Percentiles rank a stretch among this genome's conserved stretches.
Conservation (phyloP, 2,113 vertebrate species). For the Crotalus tigris region DNA sequence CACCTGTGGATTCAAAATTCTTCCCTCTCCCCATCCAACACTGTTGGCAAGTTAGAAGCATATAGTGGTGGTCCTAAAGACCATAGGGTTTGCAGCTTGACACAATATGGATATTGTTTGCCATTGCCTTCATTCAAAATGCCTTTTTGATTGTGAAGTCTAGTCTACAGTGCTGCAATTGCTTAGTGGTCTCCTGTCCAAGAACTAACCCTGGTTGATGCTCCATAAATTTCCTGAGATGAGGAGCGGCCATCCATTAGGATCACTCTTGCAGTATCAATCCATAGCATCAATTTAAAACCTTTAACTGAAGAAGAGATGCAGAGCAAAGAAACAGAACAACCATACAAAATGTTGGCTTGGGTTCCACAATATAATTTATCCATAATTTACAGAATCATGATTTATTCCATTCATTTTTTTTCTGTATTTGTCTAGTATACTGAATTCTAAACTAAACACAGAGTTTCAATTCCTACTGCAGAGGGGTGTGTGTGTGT, state of each 20-base stretch:
- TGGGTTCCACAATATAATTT: not conserved
- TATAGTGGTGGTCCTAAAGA: too few relatives aligned
- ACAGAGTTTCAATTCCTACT: not conserved
- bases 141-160: not conserved
- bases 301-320: not conserved
- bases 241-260: not conserved
- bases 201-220: not conserved
- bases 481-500: not conserved
- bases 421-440: not conserved
- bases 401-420: not conserved
- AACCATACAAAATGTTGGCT: not conserved
- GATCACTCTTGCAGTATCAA: not conserved
- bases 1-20: too few relatives aligned
- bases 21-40: too few relatives aligned
- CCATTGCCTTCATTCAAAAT: not conserved
- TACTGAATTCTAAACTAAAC: not conserved
- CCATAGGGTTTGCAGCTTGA: not conserved
- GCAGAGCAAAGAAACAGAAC: not conserved
- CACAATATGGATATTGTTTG: not conserved
- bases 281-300: not conserved
- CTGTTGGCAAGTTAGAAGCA: too few relatives aligned
- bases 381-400: not conserved
- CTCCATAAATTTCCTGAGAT: not conserved
- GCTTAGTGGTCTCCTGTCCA: not conserved
- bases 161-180: not conserved